Conservation (phyloP, 2,888 invertebrate genomes). For the Chymomyza caudatula region DNA sequence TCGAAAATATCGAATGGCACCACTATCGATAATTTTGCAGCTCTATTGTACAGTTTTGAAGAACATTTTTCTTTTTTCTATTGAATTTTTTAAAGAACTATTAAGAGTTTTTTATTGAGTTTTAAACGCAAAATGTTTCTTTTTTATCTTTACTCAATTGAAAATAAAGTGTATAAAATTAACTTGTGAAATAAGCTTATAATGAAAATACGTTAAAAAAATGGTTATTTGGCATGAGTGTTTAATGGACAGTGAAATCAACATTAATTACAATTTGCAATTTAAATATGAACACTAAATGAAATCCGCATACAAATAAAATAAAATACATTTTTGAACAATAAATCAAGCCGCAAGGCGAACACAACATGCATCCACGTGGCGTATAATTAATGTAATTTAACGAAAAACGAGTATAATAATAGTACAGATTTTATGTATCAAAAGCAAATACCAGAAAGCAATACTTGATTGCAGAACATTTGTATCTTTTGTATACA, state of each 20-base stretch:
- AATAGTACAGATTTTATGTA: background rate
- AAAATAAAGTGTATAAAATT: background rate
- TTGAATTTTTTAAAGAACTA: no score
- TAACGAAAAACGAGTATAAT: background rate
- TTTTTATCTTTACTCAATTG: no score
- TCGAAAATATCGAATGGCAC: no score
- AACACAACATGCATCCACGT: background rate
- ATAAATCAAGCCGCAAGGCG: background rate
- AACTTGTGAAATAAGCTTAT: background rate
- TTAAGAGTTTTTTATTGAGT: no score
- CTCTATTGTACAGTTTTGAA: no score
- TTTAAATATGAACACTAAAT: background rate
- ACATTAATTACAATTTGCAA: background rate
- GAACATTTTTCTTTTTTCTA: no score
- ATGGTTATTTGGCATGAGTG: no score
- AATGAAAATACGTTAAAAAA: background rate
- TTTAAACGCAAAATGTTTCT: no score
- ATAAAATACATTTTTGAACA: background rate
- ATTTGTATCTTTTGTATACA: no score
- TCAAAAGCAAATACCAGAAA: background rate
- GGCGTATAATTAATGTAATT: constrained; percentile 1
- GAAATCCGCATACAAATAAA: background rate
- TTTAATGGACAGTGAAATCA: background rate
- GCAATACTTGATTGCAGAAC: no score
- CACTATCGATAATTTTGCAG: no score